These are phyloP conservation scores for Drosophila parabipectinata DNA, from an alignment of 1,140 invertebrate genomes.

Conservation along the genomic window DNA sequence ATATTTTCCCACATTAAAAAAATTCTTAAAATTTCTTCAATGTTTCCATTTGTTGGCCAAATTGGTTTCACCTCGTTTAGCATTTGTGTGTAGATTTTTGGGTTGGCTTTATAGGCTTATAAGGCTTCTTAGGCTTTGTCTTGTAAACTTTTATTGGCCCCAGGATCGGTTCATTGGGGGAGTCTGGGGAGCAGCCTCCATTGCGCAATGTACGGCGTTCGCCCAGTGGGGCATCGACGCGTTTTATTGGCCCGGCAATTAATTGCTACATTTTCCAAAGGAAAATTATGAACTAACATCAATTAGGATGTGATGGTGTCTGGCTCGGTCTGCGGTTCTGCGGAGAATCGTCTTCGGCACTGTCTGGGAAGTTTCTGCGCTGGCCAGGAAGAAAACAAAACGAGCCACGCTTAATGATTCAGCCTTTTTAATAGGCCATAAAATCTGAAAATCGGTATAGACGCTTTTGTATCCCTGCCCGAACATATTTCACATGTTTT, in stretches of 20 bases:
- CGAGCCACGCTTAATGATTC: conserved; percentile 71
- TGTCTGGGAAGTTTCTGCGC: conserved; percentile 8
- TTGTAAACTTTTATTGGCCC: conserved; percentile 80
- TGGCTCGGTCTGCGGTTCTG: conserved; percentile 1
- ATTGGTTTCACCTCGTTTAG: conserved; percentile 36
- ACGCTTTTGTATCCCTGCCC: conserved; percentile 58
- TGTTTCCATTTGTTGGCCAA: conserved; percentile 12
- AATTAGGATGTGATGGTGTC: conserved; percentile 51
- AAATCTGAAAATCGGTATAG: conserved; percentile 79
- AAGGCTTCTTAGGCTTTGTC: conserved; percentile 31
- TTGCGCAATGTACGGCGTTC: conserved; percentile 74
- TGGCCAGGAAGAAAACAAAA: conserved; percentile 50
- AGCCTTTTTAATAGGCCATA: conserved; percentile 80
- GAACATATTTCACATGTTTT: conserved; percentile 81
- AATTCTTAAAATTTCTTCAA: conserved; percentile 20
- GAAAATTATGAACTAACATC: conserved; percentile 83
- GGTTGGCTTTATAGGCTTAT: not conserved
- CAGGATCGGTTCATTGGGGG: conserved; percentile 16
- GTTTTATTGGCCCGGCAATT: conserved; percentile 81
- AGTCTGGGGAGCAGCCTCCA: conserved; percentile 54
- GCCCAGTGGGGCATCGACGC: conserved; percentile 77
- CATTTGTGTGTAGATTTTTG: conserved; percentile 26
- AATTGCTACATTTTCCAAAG: conserved; percentile 82
- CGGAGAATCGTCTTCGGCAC: not conserved
- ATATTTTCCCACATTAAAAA: conserved; percentile 9